Percentiles rank a stretch among this genome's conserved stretches.
These are phyloP conservation scores for Lasioglossum oenotherae DNA, from an alignment of 2,888 invertebrate genomes.

Conservation along the genomic window DNA sequence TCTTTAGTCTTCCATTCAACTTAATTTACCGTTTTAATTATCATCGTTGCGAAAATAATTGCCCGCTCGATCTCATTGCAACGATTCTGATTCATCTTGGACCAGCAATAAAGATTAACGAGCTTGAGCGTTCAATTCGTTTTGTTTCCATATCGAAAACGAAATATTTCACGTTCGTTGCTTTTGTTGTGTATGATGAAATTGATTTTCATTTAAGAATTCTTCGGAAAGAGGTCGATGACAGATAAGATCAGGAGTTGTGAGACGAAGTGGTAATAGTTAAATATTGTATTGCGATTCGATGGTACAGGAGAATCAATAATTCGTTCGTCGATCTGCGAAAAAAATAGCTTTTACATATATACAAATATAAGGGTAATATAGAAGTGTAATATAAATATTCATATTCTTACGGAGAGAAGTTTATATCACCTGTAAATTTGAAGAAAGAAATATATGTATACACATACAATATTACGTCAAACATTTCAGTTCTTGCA, in stretches of 20 bases:
- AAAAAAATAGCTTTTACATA: constrained; percentile 28
- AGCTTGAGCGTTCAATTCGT: not conserved
- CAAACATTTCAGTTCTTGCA: constrained; percentile 29
- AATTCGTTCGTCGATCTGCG: constrained; percentile 12
- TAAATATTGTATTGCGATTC: constrained; percentile 12
- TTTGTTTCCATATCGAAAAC: not conserved
- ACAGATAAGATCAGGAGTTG: not conserved
- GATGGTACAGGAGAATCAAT: not conserved
- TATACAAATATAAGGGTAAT: constrained; percentile 18
- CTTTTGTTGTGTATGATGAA: constrained; percentile 31
- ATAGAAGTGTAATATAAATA: constrained; percentile 47
- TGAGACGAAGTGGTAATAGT: constrained; percentile 15
- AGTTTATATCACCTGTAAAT: constrained; percentile 50
- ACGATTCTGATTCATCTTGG: not conserved
- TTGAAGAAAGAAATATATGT: constrained; percentile 45
- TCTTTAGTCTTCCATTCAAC: constrained; percentile 23
- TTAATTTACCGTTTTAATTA: not conserved
- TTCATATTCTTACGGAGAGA: constrained; percentile 36
- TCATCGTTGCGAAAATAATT: not conserved
- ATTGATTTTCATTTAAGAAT: constrained; percentile 39
- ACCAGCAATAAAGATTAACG: too few relatives aligned
- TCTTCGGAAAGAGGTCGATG: too few relatives aligned
- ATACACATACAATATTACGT: constrained; percentile 22
- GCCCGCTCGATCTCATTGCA: not conserved
- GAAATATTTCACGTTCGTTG: constrained; percentile 16